A percentile compares a stretch with the other conserved stretches of the same genome.
These are phyloP conservation scores for Paraplagusia blochii DNA, from an alignment of 2,113 vertebrate species.

Conservation along the genomic window DNA sequence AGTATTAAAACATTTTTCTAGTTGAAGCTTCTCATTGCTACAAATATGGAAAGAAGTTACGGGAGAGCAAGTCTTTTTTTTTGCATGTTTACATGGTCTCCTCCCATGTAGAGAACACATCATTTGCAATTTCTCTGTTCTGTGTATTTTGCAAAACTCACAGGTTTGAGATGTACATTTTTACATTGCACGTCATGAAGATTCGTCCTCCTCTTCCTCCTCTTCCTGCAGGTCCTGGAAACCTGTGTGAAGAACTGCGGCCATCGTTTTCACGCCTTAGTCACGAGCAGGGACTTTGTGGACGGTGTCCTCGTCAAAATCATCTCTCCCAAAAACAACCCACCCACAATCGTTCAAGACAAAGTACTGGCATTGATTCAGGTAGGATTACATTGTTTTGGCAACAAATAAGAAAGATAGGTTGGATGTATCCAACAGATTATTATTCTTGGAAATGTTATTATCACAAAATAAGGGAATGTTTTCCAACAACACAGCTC, in stretches of 20 bases:
- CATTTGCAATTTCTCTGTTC: not conserved
- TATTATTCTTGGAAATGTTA: too few species aligned
- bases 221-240: conserved; percentile 84
- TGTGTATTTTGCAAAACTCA: not conserved
- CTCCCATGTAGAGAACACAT: not conserved
- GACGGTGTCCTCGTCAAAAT: conserved; percentile 95
- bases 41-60: not conserved
- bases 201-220: not conserved
- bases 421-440: too few species aligned
- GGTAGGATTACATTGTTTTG: conserved; percentile 67
- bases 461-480: too few species aligned
- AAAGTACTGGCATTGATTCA: conserved; percentile 97
- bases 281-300: conserved; percentile 94
- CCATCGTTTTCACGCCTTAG: conserved; percentile 92
- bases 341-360: conserved; percentile 95
- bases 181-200: not conserved
- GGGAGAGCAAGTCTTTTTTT: too few species aligned
- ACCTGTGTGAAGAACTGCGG: conserved; percentile 99
- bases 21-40: not conserved
- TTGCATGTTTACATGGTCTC: too few species aligned
- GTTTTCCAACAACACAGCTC: too few species aligned
- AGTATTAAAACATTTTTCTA: not conserved
- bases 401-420: too few species aligned
- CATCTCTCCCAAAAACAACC: conserved; percentile 96
- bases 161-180: not conserved